A percentile compares a stretch with the other conserved stretches of the same genome.
phyloP scores from a whole-genome alignment of 2,888 invertebrate genomes.

The Nebria salina region DNA sequence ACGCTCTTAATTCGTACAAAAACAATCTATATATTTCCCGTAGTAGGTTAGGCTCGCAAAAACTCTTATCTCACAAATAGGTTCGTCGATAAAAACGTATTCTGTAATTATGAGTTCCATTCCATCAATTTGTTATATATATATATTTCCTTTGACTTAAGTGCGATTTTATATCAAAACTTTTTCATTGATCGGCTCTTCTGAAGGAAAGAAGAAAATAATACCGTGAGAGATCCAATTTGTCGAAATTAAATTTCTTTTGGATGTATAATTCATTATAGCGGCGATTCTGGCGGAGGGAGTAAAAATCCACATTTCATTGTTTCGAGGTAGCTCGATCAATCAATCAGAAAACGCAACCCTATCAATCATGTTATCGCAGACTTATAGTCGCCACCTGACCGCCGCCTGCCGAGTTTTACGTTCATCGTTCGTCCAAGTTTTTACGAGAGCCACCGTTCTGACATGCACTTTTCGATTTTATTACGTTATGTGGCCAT shows the following conservation, averaged over 20 bases:
- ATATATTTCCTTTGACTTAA: neutral
- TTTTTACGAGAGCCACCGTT: neutral
- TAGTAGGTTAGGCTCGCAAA: neutral
- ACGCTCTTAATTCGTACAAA: neutral
- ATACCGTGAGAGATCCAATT: slow-evolving; percentile 13
- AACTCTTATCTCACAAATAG: slow-evolving; percentile 1
- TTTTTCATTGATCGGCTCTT: neutral
- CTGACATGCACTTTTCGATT: neutral
- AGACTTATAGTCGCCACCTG: slow-evolving; percentile 46
- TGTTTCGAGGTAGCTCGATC: slow-evolving; percentile 40
- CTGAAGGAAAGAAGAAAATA: neutral
- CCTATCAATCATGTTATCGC: slow-evolving; percentile 46
- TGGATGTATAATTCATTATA: slow-evolving; percentile 22
- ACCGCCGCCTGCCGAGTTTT: slow-evolving; percentile 13
- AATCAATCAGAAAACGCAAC: slow-evolving; percentile 41
- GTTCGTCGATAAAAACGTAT: neutral
- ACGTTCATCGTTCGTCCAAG: neutral
- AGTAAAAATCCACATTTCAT: slow-evolving; percentile 35
- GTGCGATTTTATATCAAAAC: neutral
- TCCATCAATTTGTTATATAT: neutral
- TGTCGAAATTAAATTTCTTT: slow-evolving; percentile 22
- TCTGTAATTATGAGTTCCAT: neutral
- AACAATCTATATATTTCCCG: neutral
- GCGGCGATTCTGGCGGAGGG: neutral
- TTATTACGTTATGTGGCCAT: neutral